Evolutionary conservation across 2,888 invertebrate species (phyloP), one percentile per base, ranked within the genome.

Genomic region (Drosophila histrio): DNA sequence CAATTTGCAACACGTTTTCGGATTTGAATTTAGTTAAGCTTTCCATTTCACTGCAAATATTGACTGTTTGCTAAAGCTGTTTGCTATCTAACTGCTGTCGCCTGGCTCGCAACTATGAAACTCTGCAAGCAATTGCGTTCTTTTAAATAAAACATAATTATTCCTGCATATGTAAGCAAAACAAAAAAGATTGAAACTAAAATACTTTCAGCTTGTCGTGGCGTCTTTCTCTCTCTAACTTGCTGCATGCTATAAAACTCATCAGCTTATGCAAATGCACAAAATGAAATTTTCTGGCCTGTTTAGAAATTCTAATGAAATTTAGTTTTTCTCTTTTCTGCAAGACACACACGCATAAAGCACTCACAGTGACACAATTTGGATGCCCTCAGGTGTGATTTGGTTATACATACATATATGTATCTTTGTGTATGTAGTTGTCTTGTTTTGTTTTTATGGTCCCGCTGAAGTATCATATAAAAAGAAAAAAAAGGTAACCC

Each of bases 351-450:
- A 50, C 36, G 22, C 39, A 56, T 46, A 72, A 76, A 44, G 53
- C 78, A 76, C 85, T 76, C 65, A 77, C 58, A 85, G 69, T 68
- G 82, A 72, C 87, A 87, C 88, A 73, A 87, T 87, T 87, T 64
- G 56, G 52, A 77, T 76, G 87, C 84, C 84, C 88, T 73, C 65
- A 80, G 84, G 84, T 88, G 80, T 77, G 63, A 68, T 74, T 65
- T 53, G 58, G 11, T 19, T 56, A 38, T 60, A 15, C n/a, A 57
- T 32, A 34, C 13, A 22, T 17, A 0, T 30, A 30, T 21, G 30
- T 38, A 11, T 32, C 11, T 26, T 3, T 62, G 19, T 32, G 13
- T 47, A 13, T 36, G 38, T 56, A 43, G n/a, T 44, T 53, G 44
- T 58, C 22, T 59, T 39, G 28, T 76, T 59, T 64, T 57, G 56